These are phyloP conservation scores for Heliconius hewitsoni DNA, from an alignment of 1,140 invertebrate species.

Conservation along the genomic window DNA sequence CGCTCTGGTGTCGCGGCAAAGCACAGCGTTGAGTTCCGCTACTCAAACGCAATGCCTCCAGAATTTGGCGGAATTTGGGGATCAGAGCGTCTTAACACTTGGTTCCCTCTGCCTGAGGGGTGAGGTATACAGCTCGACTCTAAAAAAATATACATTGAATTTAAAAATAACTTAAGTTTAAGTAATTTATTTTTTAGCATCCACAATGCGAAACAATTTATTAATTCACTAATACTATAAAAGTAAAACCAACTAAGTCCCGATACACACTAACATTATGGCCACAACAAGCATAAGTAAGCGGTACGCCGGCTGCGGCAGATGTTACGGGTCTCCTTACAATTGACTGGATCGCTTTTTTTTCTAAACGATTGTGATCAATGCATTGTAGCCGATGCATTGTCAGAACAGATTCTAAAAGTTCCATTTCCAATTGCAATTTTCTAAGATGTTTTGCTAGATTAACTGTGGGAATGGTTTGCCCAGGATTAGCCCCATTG, in stretches of 20 bases:
- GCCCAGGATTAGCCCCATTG: constrained; percentile 46
- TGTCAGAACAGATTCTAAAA: constrained; percentile 61
- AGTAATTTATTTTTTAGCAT: too few relatives aligned
- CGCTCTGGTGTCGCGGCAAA: too few relatives aligned
- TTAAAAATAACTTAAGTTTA: too few relatives aligned
- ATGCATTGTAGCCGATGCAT: constrained; percentile 59
- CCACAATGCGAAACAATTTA: too few relatives aligned
- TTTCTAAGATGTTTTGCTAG: constrained; percentile 56
- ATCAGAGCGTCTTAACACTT: too few relatives aligned
- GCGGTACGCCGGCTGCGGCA: constrained; percentile 62
- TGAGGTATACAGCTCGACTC: too few relatives aligned
- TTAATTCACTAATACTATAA: neutral
- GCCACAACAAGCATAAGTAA: constrained; percentile 43
- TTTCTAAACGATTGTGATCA: constrained; percentile 72
- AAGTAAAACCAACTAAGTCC: constrained; percentile 33
- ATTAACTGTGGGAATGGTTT: constrained; percentile 63
- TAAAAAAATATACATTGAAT: too few relatives aligned
- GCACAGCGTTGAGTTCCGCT: too few relatives aligned
- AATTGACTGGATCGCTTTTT: constrained; percentile 71
- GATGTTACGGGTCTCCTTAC: constrained; percentile 60
- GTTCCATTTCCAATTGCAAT: constrained; percentile 65
- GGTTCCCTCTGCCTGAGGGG: too few relatives aligned
- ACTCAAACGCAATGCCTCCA: too few relatives aligned
- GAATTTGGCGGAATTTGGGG: too few relatives aligned
- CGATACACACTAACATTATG: constrained; percentile 33